Conservation (phyloP, 23 tunicate genomes). For the Styela clava region DNA sequence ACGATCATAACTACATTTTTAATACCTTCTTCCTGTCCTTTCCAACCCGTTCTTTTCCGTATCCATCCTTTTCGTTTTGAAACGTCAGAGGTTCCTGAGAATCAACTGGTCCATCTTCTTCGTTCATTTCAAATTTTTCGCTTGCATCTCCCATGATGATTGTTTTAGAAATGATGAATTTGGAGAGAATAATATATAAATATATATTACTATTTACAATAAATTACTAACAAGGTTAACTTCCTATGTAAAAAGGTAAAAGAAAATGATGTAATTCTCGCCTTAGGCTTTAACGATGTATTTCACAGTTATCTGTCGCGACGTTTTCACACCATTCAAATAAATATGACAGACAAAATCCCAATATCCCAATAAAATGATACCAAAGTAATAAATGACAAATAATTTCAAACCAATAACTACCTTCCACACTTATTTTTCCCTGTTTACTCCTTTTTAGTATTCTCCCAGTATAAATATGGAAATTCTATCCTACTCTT, state of each 20-base stretch:
- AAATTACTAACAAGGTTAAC: background rate
- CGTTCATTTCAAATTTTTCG: conserved; percentile 3
- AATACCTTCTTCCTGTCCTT: conserved; percentile 25
- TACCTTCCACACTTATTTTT: no score
- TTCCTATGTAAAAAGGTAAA: background rate
- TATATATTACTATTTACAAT: background rate
- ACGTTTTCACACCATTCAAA: background rate
- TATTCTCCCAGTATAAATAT: no score
- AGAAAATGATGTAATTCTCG: background rate
- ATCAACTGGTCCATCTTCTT: conserved; percentile 25
- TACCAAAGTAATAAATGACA: no score
- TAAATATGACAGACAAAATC: no score
- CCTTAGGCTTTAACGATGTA: background rate
- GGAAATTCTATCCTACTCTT: no score
- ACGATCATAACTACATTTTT: no score
- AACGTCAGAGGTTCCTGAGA: conserved; percentile 30
- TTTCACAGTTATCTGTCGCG: background rate
- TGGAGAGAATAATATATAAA: background rate
- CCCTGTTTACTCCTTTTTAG: no score
- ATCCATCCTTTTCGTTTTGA: background rate
- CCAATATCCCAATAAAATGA: no score
- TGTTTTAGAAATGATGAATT: background rate
- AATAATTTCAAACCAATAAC: no score
- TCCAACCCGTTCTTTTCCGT: background rate
- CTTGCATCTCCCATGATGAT: conserved; percentile 30